Evolutionary conservation across 2,113 vertebrate species (phyloP).

Genomic region (Glareola pratincola): DNA sequence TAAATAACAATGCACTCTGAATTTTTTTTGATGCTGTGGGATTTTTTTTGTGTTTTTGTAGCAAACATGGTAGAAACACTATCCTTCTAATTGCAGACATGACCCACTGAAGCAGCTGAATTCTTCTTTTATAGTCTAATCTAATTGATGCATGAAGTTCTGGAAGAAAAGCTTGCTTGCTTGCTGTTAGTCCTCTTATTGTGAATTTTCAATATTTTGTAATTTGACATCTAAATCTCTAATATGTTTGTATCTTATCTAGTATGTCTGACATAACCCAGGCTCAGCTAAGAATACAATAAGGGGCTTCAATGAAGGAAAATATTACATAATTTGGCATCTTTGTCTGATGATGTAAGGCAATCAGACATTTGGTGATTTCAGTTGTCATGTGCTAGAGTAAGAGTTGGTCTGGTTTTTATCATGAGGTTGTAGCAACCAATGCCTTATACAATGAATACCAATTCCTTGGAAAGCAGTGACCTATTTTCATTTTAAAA

Average conservation of each 20-base stretch:
- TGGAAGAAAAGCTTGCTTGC: not conserved
- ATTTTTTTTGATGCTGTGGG: not conserved
- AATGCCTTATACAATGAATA: not conserved
- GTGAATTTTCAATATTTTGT: not conserved
- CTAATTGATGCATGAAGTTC: not conserved
- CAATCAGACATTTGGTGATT: not conserved
- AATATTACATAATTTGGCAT: not conserved
- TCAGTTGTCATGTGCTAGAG: not conserved
- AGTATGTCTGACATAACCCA: not conserved
- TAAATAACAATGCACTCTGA: not conserved
- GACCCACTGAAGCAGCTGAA: not conserved
- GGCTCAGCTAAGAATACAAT: not conserved
- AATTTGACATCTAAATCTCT: not conserved
- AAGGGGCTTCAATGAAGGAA: not conserved
- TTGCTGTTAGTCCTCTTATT: not conserved
- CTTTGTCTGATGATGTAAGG: not conserved
- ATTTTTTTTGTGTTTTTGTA: not conserved
- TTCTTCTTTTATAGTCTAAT: not conserved
- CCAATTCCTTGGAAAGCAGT: not conserved
- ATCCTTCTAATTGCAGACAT: not conserved
- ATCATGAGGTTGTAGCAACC: not conserved
- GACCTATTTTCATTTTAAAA: not conserved
- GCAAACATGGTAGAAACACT: not conserved
- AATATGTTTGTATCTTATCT: not conserved
- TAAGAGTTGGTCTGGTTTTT: not conserved